A percentile compares a stretch with the other conserved stretches of the same genome.
Conservation (phyloP, 2,797 vertebrate genomes). For the Mus caroli region DNA sequence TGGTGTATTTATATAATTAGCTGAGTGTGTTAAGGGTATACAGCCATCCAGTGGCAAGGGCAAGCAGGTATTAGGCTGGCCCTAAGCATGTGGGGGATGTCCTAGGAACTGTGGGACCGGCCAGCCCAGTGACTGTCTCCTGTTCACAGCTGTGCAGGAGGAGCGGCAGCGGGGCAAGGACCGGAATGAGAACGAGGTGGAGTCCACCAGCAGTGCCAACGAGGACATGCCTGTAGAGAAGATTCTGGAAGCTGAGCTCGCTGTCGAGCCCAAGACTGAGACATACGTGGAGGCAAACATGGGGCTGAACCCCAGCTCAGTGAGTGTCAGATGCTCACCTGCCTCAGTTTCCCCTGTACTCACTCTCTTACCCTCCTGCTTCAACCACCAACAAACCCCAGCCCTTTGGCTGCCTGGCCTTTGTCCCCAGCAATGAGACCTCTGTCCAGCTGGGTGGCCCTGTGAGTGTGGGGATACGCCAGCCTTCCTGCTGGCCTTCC, state of each 20-base stretch:
- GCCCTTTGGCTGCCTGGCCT: neutral
- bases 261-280: slow-evolving; percentile 99
- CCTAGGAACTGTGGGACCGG: accelerated
- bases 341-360: neutral
- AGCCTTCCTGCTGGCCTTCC: neutral
- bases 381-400: too few species aligned
- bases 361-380: neutral
- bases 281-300: slow-evolving; percentile 97
- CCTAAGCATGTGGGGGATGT: too few species aligned
- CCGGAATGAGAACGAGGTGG: slow-evolving; percentile 96
- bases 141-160: slow-evolving; percentile 96
- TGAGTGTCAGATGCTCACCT: slow-evolving; percentile 86
- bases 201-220: slow-evolving; percentile 96
- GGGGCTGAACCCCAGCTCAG: slow-evolving; percentile 95
- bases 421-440: too few species aligned
- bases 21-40: accelerated
- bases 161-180: slow-evolving; percentile 98
- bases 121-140: neutral
- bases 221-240: slow-evolving; percentile 99
- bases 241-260: slow-evolving; percentile 98
- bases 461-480: neutral
- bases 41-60: neutral
- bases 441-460: neutral
- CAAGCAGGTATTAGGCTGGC: accelerated
- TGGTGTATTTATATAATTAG: accelerated